These are phyloP conservation scores for Spatula clypeata DNA, from an alignment of 2,797 vertebrate genomes.

Conservation along the genomic window DNA sequence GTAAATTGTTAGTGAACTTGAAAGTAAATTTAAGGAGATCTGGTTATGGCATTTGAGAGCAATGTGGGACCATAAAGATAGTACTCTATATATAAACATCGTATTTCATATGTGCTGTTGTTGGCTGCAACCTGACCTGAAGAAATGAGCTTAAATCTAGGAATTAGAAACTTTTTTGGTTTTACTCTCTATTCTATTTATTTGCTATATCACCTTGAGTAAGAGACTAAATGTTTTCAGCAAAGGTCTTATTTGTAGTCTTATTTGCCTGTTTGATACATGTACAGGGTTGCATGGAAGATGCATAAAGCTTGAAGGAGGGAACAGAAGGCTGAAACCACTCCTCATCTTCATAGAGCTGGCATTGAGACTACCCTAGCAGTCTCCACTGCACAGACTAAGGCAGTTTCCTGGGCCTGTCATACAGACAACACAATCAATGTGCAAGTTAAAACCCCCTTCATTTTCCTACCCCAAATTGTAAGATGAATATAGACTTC, in stretches of 20 bases:
- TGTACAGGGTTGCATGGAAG: background rate
- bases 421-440: background rate
- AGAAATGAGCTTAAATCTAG: background rate
- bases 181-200: constrained; percentile 1
- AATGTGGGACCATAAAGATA: constrained; percentile 22
- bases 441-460: background rate
- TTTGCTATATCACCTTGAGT: background rate
- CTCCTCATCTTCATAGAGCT: background rate
- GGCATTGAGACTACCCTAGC: background rate
- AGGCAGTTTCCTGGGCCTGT: background rate
- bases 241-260: background rate
- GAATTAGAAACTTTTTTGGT: constrained; percentile 5
- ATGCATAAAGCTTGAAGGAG: background rate
- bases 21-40: constrained; percentile 9
- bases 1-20: constrained; percentile 61
- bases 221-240: background rate
- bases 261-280: background rate
- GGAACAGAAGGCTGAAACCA: background rate
- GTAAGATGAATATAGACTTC: background rate
- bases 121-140: constrained; percentile 1
- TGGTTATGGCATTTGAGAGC: constrained; percentile 50
- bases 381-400: background rate
- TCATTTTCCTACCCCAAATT: background rate
- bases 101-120: constrained; percentile 56
- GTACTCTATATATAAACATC: constrained; percentile 48